Evolutionary conservation across 2,113 vertebrate genomes (phyloP), one percentile per base, ranked within the genome.

Genomic region (Microcebus jonahi): DNA sequence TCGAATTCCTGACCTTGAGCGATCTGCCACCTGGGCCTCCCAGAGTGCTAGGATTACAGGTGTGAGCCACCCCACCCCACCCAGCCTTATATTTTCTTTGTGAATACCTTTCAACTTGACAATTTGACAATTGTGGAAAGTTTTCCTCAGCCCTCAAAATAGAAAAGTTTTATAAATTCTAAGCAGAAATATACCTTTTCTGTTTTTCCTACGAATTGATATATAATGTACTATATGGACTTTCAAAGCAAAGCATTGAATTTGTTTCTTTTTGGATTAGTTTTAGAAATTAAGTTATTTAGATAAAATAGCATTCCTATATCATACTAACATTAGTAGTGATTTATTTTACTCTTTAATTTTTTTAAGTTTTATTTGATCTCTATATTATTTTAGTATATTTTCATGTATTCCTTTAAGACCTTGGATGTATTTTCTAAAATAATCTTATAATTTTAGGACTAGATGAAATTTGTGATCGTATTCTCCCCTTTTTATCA

Each of bases 351-450:
- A 53, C 55, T 93, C 70, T 68, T 96, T 29, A 88, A 34, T 50
- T 82, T 90, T 71, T 92, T 63, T 6, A 87, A 86, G 9, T 48
- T 87, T 97, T 86, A 67, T 71, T 96, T 92, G n/a, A 39, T 79
- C 18, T 95, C 2, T 90, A 14, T 0, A 31, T 73, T 91, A 87
- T 90, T 45, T 97, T 92, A 73, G 50, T 70, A 25, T 92, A 48
- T 90, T 95, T 96, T 84, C n/a, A 29, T 71, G 25, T 84, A 73
- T 94, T 91, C 48, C 18, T 85, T 96, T 81, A 96, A 96, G 63
- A 91, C 39, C n/a, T 76, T 88, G 18, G 50, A 75, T 95, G 92
- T 90, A 39, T 95, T 96, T 97, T 88, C 68, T 94, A 76, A 96
- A 96, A 92, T 10, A 97, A 12, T 61, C 12, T 75, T 75, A 81